Evolutionary conservation across 2,797 vertebrate species (phyloP).

Genomic region (Dendrocincla fuliginosa): DNA sequence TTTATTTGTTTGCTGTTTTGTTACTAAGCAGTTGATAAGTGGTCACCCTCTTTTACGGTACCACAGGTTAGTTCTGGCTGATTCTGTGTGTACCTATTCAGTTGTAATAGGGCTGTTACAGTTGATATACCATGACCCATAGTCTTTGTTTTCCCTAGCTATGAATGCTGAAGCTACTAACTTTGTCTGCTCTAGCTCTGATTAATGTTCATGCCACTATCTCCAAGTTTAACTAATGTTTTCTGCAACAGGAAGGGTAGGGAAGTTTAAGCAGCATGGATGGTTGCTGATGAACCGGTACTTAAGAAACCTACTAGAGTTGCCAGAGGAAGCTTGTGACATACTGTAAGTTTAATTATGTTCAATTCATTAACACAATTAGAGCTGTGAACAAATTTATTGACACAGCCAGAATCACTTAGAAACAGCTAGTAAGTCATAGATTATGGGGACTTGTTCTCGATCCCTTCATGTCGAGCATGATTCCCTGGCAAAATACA

Average conservation of each 20-base stretch:
- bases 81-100: not conserved
- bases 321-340: conserved; percentile 73
- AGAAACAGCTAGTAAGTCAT: conserved; percentile 73
- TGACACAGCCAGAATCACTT: conserved; percentile 76
- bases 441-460: conserved; percentile 54
- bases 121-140: not conserved
- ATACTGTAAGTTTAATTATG: conserved; percentile 78
- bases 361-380: conserved; percentile 82
- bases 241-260: not conserved
- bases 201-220: not conserved
- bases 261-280: not conserved
- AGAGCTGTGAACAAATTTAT: conserved; percentile 77
- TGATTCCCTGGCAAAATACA: conserved; percentile 33
- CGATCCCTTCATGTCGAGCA: not conserved
- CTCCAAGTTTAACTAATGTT: not conserved
- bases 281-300: conserved; percentile 12
- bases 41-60: not conserved
- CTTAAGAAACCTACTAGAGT: conserved; percentile 65
- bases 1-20: not conserved
- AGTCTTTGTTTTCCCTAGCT: not conserved
- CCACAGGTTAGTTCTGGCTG: not conserved
- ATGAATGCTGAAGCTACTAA: not conserved
- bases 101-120: not conserved
- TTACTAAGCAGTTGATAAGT: not conserved
- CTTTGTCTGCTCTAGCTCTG: not conserved